Evolutionary conservation across 2,797 vertebrate species (phyloP).

Genomic region (Pantherophis alleghaniensis): DNA sequence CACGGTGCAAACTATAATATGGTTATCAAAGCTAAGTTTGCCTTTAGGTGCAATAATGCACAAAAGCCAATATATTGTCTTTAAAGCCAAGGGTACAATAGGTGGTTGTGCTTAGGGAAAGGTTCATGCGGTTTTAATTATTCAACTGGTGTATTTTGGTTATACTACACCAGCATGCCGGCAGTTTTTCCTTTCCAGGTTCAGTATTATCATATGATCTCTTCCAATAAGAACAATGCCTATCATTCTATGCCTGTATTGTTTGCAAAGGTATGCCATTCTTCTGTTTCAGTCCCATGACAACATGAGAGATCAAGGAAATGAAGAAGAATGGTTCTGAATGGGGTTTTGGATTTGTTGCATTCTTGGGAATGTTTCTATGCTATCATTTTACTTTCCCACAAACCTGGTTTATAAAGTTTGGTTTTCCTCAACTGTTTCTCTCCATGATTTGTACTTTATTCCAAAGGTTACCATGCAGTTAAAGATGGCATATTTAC

Average conservation of each 20-base stretch:
- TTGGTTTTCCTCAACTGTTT: neutral
- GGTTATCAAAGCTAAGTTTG: conserved; percentile 16
- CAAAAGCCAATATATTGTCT: conserved; percentile 45
- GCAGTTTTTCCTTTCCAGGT: conserved; percentile 49
- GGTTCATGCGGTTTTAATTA: conserved; percentile 48
- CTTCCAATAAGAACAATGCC: conserved; percentile 33
- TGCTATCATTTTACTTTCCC: neutral
- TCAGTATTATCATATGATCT: conserved; percentile 53
- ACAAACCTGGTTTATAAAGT: neutral
- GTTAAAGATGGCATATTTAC: conserved; percentile 13
- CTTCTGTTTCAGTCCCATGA: conserved; percentile 18
- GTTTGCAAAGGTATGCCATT: conserved; percentile 34
- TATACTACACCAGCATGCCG: neutral
- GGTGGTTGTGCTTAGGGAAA: conserved; percentile 40
- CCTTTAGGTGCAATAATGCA: neutral
- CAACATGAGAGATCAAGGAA: conserved; percentile 28
- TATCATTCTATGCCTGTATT: conserved; percentile 36
- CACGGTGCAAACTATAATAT: conserved; percentile 15
- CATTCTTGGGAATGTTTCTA: conserved; percentile 11
- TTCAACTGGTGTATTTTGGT: conserved; percentile 44
- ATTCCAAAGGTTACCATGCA: conserved; percentile 26
- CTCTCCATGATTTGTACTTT: neutral
- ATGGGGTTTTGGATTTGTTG: neutral
- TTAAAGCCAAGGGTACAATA: conserved; percentile 35
- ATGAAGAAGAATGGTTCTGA: conserved; percentile 12